Conservation (phyloP, 2,888 invertebrate species). For the Magallana nippona region DNA sequence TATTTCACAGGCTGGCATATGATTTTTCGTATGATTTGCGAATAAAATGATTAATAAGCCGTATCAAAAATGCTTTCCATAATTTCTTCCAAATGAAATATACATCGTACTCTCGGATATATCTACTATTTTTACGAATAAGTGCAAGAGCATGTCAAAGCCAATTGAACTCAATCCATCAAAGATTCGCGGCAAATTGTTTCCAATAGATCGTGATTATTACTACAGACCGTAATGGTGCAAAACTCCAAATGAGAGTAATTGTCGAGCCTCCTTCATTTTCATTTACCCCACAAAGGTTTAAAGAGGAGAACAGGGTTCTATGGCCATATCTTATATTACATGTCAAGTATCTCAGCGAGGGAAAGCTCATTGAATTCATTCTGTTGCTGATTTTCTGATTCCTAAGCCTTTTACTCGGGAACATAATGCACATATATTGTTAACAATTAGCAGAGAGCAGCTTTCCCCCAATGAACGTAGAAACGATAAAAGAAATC, state of each 20-base stretch:
- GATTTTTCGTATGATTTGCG: no score
- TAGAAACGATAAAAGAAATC: not conserved
- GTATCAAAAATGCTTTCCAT: no score
- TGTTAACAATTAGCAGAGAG: constrained; percentile 17
- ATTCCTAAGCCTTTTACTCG: constrained; percentile 23
- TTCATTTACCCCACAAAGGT: not conserved
- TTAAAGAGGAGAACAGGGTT: not conserved
- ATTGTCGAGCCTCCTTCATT: not conserved
- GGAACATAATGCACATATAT: constrained; percentile 6
- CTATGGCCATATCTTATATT: constrained; percentile 3
- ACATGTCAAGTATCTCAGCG: constrained; percentile 9
- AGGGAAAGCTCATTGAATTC: not conserved
- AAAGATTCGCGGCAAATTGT: constrained; percentile 1
- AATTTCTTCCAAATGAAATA: no score
- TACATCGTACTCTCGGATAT: no score
- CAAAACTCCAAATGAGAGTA: not conserved
- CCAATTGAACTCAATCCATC: not conserved
- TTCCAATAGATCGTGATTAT: constrained; percentile 18
- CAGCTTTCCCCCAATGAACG: not conserved
- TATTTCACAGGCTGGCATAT: no score
- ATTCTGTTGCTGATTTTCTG: not conserved
- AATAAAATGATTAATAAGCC: no score
- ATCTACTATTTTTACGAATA: not conserved
- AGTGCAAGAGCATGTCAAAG: not conserved
- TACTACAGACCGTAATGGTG: not conserved